Evolutionary conservation across 2,113 vertebrate species (phyloP).

Genomic region (Corythornis cristatus): DNA sequence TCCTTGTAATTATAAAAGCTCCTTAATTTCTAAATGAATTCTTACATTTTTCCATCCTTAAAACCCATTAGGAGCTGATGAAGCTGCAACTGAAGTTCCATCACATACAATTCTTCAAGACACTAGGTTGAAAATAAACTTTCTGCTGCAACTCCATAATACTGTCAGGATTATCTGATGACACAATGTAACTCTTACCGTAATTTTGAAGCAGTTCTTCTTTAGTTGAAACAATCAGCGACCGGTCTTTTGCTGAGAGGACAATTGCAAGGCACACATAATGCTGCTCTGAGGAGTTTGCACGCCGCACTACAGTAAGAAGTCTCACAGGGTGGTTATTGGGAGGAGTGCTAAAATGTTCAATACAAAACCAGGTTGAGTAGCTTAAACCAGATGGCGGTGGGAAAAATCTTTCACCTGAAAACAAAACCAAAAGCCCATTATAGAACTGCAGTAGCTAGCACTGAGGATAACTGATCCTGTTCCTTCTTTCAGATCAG

Average conservation of each 20-base stretch:
- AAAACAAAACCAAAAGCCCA: background rate
- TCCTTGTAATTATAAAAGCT: background rate
- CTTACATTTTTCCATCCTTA: background rate
- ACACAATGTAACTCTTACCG: constrained; percentile 64
- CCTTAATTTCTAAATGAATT: background rate
- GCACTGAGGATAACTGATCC: background rate
- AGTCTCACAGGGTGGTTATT: constrained; percentile 90
- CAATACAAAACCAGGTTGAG: constrained; percentile 96
- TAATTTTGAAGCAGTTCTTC: constrained; percentile 95
- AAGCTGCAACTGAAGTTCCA: background rate
- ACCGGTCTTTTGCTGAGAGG: constrained; percentile 91
- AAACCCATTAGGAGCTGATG: background rate
- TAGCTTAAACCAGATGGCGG: constrained; percentile 95
- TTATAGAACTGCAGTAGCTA: background rate
- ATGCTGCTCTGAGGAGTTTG: constrained; percentile 95
- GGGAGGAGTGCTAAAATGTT: constrained; percentile 86
- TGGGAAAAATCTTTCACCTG: constrained; percentile 95
- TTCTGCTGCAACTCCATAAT: background rate
- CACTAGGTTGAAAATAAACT: background rate
- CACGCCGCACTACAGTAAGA: constrained; percentile 89
- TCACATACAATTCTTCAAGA: background rate
- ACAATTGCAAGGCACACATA: constrained; percentile 92
- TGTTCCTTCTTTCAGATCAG: background rate
- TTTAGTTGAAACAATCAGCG: constrained; percentile 94
- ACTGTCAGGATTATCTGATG: background rate